These are phyloP conservation scores for human DNA, from an alignment of 2,113 vertebrate genomes.

Conservation along the genomic window GRCh38 chr2:105837501-105838000, in stretches of 20 bases:
- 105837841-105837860: background rate
- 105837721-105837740: too few relatives aligned
- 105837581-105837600: accelerated
- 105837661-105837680: accelerated
- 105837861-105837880: background rate
- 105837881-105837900: background rate
- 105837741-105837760: background rate
- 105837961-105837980: background rate
- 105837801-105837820: too few relatives aligned
- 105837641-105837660: background rate
- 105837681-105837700: background rate
- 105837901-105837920: background rate
- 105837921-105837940: background rate
- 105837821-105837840: background rate
- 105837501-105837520: background rate
- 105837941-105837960: background rate
- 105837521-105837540: background rate
- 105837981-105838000: background rate
- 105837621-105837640: too few relatives aligned
- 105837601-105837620: accelerated
- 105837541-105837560: too few relatives aligned
- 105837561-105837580: too few relatives aligned
- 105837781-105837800: background rate
- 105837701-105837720: background rate
- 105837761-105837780: background rate